Conservation (phyloP, 92 coral and sea anemone species). For the Meandrina meandrites region DNA sequence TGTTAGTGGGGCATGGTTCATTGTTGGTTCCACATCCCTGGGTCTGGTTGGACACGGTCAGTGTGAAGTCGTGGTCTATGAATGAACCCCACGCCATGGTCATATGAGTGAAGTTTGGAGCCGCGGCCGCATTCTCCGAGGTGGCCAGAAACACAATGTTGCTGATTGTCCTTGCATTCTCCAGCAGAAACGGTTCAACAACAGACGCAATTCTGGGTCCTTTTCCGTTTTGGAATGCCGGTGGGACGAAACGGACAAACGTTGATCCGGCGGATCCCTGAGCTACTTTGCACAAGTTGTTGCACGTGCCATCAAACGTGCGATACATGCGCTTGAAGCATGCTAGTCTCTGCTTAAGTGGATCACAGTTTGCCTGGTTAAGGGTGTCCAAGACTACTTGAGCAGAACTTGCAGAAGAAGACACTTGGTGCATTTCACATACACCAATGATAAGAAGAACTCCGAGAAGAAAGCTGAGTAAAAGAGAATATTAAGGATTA, state of each 20-base stretch:
- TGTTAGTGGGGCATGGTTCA: background rate
- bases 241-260: background rate
- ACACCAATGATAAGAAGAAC: background rate
- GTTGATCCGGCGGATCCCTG: constrained; percentile 10
- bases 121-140: background rate
- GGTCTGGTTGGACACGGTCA: background rate
- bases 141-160: background rate
- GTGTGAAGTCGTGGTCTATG: constrained; percentile 34
- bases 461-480: background rate
- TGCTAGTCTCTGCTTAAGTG: background rate
- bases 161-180: constrained; percentile 16
- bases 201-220: background rate
- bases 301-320: constrained; percentile 40
- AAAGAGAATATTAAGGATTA: background rate
- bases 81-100: constrained; percentile 44
- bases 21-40: constrained; percentile 11
- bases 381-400: background rate
- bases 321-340: constrained; percentile 17
- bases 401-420: background rate
- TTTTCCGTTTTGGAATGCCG: background rate
- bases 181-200: background rate
- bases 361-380: constrained; percentile 3
- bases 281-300: constrained; percentile 24
- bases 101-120: constrained; percentile 15
- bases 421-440: background rate